Evolutionary conservation across 35 echinoderm and acorn worm genomes (phyloP).

Genomic region (Nesometra sesokonis): DNA sequence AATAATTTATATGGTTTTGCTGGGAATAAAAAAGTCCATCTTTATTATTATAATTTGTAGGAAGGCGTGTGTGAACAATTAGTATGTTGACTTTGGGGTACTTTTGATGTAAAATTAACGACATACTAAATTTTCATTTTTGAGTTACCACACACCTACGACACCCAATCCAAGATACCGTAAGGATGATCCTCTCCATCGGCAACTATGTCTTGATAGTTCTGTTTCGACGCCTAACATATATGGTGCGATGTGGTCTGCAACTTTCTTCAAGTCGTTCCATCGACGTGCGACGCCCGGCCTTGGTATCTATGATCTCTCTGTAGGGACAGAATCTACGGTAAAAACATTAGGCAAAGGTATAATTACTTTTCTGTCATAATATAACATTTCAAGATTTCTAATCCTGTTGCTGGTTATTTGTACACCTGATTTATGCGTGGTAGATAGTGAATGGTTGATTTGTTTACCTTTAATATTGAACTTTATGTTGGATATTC

Average conservation of each 20-base stretch:
- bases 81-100: too few species aligned
- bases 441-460: constrained; percentile 5
- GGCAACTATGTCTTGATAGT: constrained; percentile 5
- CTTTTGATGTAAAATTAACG: too few species aligned
- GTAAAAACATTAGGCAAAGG: constrained; percentile 3
- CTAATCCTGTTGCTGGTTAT: constrained; percentile 2
- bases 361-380: neutral
- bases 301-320: constrained; percentile 18
- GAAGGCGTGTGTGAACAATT: neutral
- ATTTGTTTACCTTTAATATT: neutral
- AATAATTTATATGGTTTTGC: neutral
- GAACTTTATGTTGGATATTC: neutral
- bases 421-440: neutral
- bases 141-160: constrained; percentile 11
- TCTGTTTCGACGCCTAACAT: neutral
- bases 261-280: neutral
- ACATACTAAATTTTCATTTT: neutral
- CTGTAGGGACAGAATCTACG: neutral
- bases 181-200: constrained; percentile 30
- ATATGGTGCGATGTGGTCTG: constrained; percentile 12
- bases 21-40: neutral
- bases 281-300: neutral
- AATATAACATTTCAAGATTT: constrained; percentile 5
- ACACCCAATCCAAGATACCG: constrained; percentile 41
- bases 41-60: too few species aligned